These are phyloP conservation scores for Cordilura impudica DNA, from an alignment of 2,888 invertebrate genomes.

Conservation along the genomic window DNA sequence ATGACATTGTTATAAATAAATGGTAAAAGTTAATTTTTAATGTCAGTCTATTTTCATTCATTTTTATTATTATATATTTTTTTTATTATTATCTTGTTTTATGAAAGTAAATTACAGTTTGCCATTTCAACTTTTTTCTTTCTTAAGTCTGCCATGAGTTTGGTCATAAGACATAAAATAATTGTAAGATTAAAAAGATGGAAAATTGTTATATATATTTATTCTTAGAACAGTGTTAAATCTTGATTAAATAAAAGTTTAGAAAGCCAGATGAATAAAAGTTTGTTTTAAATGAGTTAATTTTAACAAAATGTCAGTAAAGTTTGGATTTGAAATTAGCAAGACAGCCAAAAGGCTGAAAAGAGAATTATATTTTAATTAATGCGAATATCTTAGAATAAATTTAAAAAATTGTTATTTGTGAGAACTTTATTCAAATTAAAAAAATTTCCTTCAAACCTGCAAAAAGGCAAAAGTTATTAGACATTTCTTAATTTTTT, in stretches of 20 bases:
- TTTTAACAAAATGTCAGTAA: background rate
- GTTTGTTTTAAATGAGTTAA: background rate
- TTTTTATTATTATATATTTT: background rate
- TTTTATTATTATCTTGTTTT: background rate
- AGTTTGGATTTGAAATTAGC: background rate
- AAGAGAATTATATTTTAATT: background rate
- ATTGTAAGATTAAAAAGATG: background rate
- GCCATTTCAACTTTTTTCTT: constrained; percentile 9
- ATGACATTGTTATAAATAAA: constrained; percentile 37
- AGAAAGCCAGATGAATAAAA: background rate
- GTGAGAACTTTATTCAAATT: too few species aligned
- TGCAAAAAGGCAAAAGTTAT: too few species aligned
- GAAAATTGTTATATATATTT: background rate
- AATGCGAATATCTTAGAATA: too few species aligned
- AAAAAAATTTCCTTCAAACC: too few species aligned
- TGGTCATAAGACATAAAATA: background rate
- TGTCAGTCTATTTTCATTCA: background rate
- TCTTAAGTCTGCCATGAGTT: background rate
- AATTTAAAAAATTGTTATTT: too few species aligned
- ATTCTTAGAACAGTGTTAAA: background rate
- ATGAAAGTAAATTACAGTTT: constrained; percentile 17
- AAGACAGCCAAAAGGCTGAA: too few species aligned
- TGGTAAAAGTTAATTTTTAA: constrained; percentile 43
- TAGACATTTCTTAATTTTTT: too few species aligned
- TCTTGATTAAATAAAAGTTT: background rate